Conservation (phyloP, 2,113 vertebrate genomes). For the Larimichthys polyactis region DNA sequence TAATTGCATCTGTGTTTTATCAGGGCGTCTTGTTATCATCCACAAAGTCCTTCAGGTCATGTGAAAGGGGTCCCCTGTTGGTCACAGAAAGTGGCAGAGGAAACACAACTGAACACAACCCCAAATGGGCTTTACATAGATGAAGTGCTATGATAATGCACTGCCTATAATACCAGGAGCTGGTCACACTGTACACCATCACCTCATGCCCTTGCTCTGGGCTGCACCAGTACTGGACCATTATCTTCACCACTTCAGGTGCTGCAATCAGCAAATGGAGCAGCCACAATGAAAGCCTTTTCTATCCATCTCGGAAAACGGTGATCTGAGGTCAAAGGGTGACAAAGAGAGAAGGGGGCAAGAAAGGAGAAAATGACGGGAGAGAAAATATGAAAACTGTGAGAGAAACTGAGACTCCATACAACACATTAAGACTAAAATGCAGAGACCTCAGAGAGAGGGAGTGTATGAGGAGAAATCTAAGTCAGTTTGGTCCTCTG, state of each 20-base stretch:
- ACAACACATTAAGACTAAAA: conserved; percentile 7
- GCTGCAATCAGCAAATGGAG: conserved; percentile 69
- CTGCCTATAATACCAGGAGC: conserved; percentile 45
- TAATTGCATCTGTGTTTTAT: conserved; percentile 78
- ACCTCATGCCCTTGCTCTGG: conserved; percentile 51
- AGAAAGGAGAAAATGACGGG: not conserved
- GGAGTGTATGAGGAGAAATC: not conserved
- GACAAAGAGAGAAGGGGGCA: conserved; percentile 15
- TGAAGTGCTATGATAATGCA: conserved; percentile 60
- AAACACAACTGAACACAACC: conserved; percentile 28
- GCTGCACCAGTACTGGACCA: conserved; percentile 40
- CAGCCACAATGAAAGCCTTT: conserved; percentile 52
- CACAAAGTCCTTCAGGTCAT: conserved; percentile 57
- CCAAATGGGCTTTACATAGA: conserved; percentile 30
- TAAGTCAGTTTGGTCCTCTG: not conserved
- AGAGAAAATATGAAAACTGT: conserved; percentile 3
- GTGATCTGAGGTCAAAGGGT: conserved; percentile 49
- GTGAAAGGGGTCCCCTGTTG: conserved; percentile 61
- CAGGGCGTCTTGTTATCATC: conserved; percentile 74
- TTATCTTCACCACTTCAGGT: conserved; percentile 67
- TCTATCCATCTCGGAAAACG: conserved; percentile 53
- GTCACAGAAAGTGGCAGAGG: conserved; percentile 47
- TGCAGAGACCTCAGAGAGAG: not conserved
- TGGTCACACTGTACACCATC: conserved; percentile 56
- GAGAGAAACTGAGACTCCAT: conserved; percentile 22